A percentile compares a stretch with the other conserved stretches of the same genome.
Evolutionary conservation across 1,140 invertebrate genomes (phyloP).

Genomic region (Archivesica marissinica): DNA sequence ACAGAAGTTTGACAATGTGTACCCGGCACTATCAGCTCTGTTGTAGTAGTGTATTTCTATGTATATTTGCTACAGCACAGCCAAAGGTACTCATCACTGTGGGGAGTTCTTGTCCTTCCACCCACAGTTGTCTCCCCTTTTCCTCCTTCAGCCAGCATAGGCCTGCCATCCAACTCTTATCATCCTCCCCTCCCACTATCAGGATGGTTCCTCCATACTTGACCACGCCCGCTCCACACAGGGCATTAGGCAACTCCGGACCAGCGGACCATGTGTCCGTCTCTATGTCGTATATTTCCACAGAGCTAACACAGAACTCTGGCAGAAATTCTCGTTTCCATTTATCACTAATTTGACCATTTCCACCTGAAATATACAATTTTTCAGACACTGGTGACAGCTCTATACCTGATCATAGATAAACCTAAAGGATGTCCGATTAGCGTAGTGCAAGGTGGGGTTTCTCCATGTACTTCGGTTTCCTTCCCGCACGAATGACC

Average conservation of each 20-base stretch:
- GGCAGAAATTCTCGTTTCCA: slow-evolving; percentile 82
- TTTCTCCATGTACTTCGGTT: too few species aligned
- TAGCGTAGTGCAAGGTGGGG: not conserved
- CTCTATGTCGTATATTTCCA: slow-evolving; percentile 81
- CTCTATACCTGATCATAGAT: too few species aligned
- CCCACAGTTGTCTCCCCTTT: slow-evolving; percentile 76
- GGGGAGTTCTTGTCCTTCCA: slow-evolving; percentile 79
- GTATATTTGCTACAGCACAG: slow-evolving; percentile 82
- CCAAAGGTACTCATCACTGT: slow-evolving; percentile 82
- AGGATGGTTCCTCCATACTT: slow-evolving; percentile 80
- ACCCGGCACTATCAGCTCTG: too few species aligned
- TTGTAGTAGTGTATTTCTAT: slow-evolving; percentile 62
- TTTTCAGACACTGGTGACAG: too few species aligned
- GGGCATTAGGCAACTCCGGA: slow-evolving; percentile 80
- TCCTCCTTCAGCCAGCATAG: slow-evolving; percentile 79
- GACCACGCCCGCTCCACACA: slow-evolving; percentile 83
- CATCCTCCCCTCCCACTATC: slow-evolving; percentile 82
- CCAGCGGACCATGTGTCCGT: slow-evolving; percentile 77
- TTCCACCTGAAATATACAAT: slow-evolving; percentile 82
- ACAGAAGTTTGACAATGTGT: too few species aligned
- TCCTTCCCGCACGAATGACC: too few species aligned
- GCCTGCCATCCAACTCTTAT: slow-evolving; percentile 83
- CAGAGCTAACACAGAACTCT: slow-evolving; percentile 80
- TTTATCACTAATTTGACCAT: slow-evolving; percentile 80
- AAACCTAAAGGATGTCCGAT: too few species aligned